These are phyloP conservation scores for Lepus europaeus DNA, from an alignment of 2,113 vertebrate species.

Conservation along the genomic window DNA sequence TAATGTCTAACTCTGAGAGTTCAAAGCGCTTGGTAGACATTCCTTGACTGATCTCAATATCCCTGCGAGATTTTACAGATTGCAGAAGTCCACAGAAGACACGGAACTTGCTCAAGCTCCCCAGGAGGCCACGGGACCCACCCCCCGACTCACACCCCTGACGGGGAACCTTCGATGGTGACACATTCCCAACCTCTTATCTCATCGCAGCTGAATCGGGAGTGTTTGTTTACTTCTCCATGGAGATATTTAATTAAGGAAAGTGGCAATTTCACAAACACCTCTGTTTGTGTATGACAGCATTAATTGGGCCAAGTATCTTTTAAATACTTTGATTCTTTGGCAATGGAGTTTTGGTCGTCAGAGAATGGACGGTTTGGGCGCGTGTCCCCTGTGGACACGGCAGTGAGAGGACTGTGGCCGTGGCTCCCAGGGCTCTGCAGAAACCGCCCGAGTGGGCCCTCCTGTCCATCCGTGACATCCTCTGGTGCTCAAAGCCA, in stretches of 20 bases:
- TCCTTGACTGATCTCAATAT: conserved; percentile 70
- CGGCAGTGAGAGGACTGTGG: neutral
- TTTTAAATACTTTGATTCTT: conserved; percentile 56
- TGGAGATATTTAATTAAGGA: conserved; percentile 72
- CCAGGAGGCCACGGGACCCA: conserved; percentile 29
- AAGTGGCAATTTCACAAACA: neutral
- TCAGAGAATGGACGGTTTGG: neutral
- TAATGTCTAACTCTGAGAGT: conserved; percentile 77
- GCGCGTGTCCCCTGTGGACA: neutral
- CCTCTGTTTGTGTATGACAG: conserved; percentile 25
- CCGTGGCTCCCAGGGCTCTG: neutral
- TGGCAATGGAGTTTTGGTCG: neutral
- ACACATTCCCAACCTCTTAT: neutral
- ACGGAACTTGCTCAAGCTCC: conserved; percentile 47
- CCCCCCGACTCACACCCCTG: neutral
- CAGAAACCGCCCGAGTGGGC: no score
- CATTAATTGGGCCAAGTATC: conserved; percentile 48
- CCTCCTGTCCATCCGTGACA: neutral
- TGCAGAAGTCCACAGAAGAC: conserved; percentile 24
- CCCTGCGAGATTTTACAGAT: conserved; percentile 69
- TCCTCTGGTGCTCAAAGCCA: fast-evolving
- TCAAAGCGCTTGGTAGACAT: conserved; percentile 78
- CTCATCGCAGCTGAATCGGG: neutral
- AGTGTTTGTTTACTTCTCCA: conserved; percentile 65
- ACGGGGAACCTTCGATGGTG: neutral